Evolutionary conservation across 2,113 vertebrate genomes (phyloP).

Genomic region (Hydrochoerus hydrochaeris): DNA sequence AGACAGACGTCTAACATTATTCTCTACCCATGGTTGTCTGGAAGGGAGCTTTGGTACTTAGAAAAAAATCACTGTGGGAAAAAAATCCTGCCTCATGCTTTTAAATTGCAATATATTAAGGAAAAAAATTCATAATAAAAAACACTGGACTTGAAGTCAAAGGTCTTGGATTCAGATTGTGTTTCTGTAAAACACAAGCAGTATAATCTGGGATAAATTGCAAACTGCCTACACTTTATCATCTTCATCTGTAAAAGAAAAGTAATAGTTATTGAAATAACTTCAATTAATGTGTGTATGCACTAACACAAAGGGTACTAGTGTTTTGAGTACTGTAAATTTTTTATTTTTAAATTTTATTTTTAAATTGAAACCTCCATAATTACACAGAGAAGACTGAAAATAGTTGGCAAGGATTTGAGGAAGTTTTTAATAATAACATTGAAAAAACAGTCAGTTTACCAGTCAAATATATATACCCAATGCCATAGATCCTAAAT

Average conservation of each 20-base stretch:
- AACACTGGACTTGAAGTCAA: background rate
- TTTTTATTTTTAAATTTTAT: too few species aligned
- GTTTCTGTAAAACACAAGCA: background rate
- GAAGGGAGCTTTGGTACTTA: background rate
- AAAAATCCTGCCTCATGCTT: background rate
- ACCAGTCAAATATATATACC: background rate
- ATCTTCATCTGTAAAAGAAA: slow-evolving; percentile 16
- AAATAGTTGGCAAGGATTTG: background rate
- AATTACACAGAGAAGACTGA: background rate
- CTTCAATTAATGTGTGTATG: background rate
- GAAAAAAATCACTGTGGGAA: background rate
- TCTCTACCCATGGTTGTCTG: background rate
- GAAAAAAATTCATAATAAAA: background rate
- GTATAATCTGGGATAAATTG: background rate
- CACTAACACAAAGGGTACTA: background rate
- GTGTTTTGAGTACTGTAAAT: background rate
- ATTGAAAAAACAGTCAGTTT: background rate
- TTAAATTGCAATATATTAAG: slow-evolving; percentile 27
- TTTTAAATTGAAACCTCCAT: background rate
- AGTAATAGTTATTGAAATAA: background rate
- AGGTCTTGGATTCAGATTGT: background rate
- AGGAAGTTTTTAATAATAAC: background rate
- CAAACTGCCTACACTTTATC: background rate
- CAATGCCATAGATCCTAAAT: background rate
- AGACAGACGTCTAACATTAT: background rate